Evolutionary conservation across 1,140 invertebrate species (phyloP), one percentile per base, ranked within the genome.

Genomic region (Trachymyrmex septentrionalis): DNA sequence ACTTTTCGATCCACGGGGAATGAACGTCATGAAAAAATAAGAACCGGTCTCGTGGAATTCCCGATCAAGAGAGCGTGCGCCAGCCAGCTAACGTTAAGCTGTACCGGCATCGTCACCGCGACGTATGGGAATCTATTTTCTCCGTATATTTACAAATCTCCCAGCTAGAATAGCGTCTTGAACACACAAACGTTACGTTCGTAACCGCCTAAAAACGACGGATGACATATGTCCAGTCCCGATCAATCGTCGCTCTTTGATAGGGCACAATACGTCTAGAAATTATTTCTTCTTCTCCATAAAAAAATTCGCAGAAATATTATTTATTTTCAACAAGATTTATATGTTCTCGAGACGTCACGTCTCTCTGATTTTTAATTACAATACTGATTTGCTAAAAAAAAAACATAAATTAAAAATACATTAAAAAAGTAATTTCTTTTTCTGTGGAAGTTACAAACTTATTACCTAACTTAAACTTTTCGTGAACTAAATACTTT

Each of bases 91-190:
- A 44, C 61, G 55, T 67, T 59, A 38, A 53, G 50, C 50, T 48
- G 75, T 34, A 24, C 59, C 16, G 1, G 27, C 24, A 44, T 53
- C 34, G 61, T 78, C 50, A 7, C 3, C 10, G 53, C 6, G 57
- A 80, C 21, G 57, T 61, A 75, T 61, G 75, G 66, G 16, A 61
- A 80, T 89, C 86, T 87, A 91, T 91, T 91, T 91, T 90, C 89
- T 87, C 76, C 73, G 61, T 44, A 34, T 88, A 89, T 91, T 91
- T 91, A 86, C 69, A 59, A 72, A 86, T 30, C 21, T 9, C n/a
- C 21, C 38, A 27, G 64, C 57, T 73, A 87, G 86, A 89, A 89
- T 87, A 87, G 71, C 89, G 57, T 48, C 69, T 87, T 82, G 53
- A 59, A 90, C 59, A 88, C 59, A 90, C 38, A 90, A 90, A 90